These are phyloP conservation scores for Corythornis cristatus DNA, from an alignment of 2,113 vertebrate species.

Conservation along the genomic window DNA sequence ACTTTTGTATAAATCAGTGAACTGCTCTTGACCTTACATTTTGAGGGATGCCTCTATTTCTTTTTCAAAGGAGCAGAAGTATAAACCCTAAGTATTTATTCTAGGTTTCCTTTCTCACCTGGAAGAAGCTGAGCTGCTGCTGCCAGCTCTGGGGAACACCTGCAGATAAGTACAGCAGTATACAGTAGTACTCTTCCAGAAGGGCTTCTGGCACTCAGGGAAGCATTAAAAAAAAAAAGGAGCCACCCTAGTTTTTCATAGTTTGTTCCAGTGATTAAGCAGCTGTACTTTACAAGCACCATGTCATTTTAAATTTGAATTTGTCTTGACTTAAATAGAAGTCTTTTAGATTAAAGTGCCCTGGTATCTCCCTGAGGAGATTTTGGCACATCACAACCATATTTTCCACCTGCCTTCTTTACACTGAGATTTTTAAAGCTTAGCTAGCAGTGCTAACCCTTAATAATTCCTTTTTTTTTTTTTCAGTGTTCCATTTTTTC, in stretches of 20 bases:
- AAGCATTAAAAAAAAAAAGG: neutral
- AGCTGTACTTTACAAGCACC: neutral
- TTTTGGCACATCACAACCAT: neutral
- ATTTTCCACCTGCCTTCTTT: neutral
- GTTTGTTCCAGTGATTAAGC: neutral
- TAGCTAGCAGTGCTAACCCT: neutral
- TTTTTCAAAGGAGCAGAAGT: neutral
- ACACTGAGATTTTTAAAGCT: neutral
- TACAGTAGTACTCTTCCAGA: neutral
- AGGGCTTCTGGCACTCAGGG: neutral
- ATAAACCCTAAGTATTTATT: neutral
- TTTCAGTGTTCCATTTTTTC: neutral
- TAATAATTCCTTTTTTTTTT: neutral
- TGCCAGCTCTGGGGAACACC: neutral
- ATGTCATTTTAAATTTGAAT: neutral
- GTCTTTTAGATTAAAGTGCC: neutral
- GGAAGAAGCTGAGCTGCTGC: neutral
- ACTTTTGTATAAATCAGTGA: neutral
- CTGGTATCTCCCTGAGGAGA: neutral
- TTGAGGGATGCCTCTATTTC: neutral
- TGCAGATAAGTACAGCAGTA: too few species aligned
- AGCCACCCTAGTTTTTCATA: neutral
- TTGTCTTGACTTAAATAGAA: neutral
- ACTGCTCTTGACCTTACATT: neutral
- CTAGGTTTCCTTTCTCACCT: neutral